Evolutionary conservation across 1,140 invertebrate species (phyloP).

Genomic region (Achatina immaculata): DNA sequence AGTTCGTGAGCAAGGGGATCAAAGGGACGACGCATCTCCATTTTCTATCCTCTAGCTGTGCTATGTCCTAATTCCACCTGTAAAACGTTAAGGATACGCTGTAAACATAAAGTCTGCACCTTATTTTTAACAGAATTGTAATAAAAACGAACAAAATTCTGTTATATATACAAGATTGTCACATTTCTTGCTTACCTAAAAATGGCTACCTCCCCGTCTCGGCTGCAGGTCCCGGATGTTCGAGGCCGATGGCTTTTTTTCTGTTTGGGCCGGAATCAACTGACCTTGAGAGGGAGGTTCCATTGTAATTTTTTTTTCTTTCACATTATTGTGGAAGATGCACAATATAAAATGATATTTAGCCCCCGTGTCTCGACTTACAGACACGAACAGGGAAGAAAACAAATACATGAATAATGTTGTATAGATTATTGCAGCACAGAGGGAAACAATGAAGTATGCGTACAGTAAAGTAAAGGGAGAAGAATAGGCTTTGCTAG

Average conservation of each 20-base stretch:
- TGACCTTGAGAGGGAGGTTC: background rate
- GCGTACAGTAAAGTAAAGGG: too few relatives aligned
- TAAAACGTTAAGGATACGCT: background rate
- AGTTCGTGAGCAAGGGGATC: slow-evolving; percentile 95
- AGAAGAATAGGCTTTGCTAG: too few relatives aligned
- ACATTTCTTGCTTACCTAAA: background rate
- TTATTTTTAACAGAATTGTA: background rate
- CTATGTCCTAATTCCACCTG: background rate
- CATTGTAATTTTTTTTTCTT: background rate
- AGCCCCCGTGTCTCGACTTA: too few relatives aligned
- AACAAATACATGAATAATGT: too few relatives aligned
- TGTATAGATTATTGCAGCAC: too few relatives aligned
- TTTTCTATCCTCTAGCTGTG: too few relatives aligned
- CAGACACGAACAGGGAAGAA: too few relatives aligned
- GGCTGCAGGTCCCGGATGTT: slow-evolving; percentile 43
- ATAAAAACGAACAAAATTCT: background rate
- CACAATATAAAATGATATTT: too few relatives aligned
- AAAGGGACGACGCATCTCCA: slow-evolving; percentile 78
- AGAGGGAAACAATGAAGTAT: too few relatives aligned
- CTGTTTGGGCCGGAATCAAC: too few relatives aligned
- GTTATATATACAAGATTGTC: background rate
- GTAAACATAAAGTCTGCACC: background rate
- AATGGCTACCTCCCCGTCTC: slow-evolving; percentile 50
- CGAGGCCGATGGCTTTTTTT: background rate
- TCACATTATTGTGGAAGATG: too few relatives aligned